A percentile compares a stretch with the other conserved stretches of the same genome.
phyloP scores from a whole-genome alignment of 1,140 invertebrate genomes.

The Druon quercuslanigerum region DNA sequence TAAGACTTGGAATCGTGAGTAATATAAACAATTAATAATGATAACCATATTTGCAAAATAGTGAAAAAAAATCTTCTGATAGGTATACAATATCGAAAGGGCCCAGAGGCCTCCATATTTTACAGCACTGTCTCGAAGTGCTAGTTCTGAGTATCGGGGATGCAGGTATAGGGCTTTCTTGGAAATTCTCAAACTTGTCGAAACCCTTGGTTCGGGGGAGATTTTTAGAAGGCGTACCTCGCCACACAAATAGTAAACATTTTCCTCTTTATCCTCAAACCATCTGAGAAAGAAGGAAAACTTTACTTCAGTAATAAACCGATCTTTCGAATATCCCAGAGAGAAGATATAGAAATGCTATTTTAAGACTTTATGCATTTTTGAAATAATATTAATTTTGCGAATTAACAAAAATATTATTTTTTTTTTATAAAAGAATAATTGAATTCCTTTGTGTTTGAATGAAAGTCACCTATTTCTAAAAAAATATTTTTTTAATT shows the following conservation, averaged over 20 bases:
- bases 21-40: too few species aligned
- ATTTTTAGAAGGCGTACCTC: slow-evolving; percentile 37
- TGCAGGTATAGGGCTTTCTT: slow-evolving; percentile 15
- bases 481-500: too few species aligned
- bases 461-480: too few species aligned
- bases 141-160: neutral
- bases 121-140: neutral
- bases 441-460: too few species aligned
- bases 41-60: neutral
- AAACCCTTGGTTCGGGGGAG: slow-evolving; percentile 3
- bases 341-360: too few species aligned
- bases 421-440: too few species aligned
- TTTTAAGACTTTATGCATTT: too few species aligned
- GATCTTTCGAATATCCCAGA: neutral
- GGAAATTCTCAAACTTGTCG: neutral
- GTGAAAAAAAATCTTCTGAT: neutral
- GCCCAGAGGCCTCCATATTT: neutral
- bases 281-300: slow-evolving; percentile 14
- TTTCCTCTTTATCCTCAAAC: neutral
- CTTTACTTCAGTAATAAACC: neutral
- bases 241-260: slow-evolving; percentile 3
- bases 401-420: too few species aligned
- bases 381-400: too few species aligned
- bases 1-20: too few species aligned
- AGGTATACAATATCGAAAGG: neutral